These are phyloP conservation scores for Phenganax stokvisi DNA, from an alignment of 92 coral and sea anemone genomes.

Conservation along the genomic window DNA sequence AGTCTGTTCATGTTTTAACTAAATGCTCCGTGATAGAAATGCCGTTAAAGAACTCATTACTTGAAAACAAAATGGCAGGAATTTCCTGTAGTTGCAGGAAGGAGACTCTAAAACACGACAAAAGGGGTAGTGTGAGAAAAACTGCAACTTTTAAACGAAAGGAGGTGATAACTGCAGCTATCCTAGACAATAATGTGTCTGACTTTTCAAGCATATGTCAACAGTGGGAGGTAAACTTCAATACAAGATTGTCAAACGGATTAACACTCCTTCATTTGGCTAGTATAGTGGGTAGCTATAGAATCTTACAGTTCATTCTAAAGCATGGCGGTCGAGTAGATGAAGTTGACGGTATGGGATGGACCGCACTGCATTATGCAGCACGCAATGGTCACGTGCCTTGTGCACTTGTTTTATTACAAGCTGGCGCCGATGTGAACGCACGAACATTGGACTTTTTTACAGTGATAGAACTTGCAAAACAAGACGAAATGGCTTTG, in stretches of 20 bases:
- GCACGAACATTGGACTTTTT: conserved; percentile 63
- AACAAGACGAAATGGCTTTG: conserved; percentile 67
- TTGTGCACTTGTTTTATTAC: conserved; percentile 68
- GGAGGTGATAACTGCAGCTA: conserved; percentile 5
- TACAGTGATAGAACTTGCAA: conserved; percentile 75
- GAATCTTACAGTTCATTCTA: conserved; percentile 63
- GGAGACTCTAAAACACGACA: conserved; percentile 6
- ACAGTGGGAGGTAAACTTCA: conserved; percentile 21
- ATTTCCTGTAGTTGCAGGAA: background rate
- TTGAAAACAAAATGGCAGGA: background rate
- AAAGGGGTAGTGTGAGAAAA: background rate
- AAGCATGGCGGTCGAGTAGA: conserved; percentile 61
- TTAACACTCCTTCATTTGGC: conserved; percentile 75
- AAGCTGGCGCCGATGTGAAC: conserved; percentile 72
- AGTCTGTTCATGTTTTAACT: conserved; percentile 28
- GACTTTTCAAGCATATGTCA: conserved; percentile 20
- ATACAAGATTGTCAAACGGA: conserved; percentile 47
- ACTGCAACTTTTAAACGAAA: conserved; percentile 6
- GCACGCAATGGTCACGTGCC: conserved; percentile 74
- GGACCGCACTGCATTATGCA: conserved; percentile 91
- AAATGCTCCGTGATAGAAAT: conserved; percentile 31
- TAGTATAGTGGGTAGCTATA: conserved; percentile 67
- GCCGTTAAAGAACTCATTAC: conserved; percentile 20
- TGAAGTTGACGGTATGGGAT: conserved; percentile 65
- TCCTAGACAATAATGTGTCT: conserved; percentile 31